These are phyloP conservation scores for Leptinotarsa defecta DNA, from an alignment of 1,140 invertebrate species.

Conservation along the genomic window DNA sequence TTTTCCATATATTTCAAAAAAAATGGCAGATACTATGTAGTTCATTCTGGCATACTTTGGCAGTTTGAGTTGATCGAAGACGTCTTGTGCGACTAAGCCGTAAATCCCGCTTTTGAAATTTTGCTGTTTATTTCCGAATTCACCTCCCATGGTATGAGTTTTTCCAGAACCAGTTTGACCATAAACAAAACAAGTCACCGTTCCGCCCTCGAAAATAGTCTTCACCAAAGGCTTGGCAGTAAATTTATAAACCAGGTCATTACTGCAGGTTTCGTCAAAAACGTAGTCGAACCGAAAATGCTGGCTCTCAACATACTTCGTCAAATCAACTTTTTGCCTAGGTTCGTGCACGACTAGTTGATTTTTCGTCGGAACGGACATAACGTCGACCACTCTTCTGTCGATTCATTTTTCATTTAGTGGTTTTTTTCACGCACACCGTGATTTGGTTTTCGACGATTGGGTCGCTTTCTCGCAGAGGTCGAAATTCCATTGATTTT, in stretches of 20 bases:
- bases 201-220: slow-evolving; percentile 94
- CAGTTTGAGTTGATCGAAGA: slow-evolving; percentile 79
- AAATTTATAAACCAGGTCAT: slow-evolving; percentile 95
- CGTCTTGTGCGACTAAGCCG: slow-evolving; percentile 88
- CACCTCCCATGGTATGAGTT: slow-evolving; percentile 55
- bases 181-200: slow-evolving; percentile 98
- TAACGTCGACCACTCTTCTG: slow-evolving; percentile 93
- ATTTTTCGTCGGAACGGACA: slow-evolving; percentile 70
- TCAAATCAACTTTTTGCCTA: slow-evolving; percentile 96
- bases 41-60: slow-evolving; percentile 80
- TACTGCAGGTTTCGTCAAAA: slow-evolving; percentile 94
- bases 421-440: slow-evolving; percentile 90
- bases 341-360: slow-evolving; percentile 89
- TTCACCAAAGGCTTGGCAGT: slow-evolving; percentile 92
- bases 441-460: slow-evolving; percentile 97
- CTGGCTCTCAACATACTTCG: slow-evolving; percentile 98
- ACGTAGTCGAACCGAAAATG: slow-evolving; percentile 98
- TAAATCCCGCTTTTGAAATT: slow-evolving; percentile 88
- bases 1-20: slow-evolving; percentile 97
- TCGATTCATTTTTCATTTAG: slow-evolving; percentile 90
- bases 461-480: slow-evolving; percentile 81
- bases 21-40: slow-evolving; percentile 83
- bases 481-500: slow-evolving; percentile 84
- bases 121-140: slow-evolving; percentile 60
- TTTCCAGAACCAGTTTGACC: slow-evolving; percentile 70